Base-by-base conservation (phyloP, 2,888 invertebrate genomes). In the Dicranocentrus wangi region DNA sequence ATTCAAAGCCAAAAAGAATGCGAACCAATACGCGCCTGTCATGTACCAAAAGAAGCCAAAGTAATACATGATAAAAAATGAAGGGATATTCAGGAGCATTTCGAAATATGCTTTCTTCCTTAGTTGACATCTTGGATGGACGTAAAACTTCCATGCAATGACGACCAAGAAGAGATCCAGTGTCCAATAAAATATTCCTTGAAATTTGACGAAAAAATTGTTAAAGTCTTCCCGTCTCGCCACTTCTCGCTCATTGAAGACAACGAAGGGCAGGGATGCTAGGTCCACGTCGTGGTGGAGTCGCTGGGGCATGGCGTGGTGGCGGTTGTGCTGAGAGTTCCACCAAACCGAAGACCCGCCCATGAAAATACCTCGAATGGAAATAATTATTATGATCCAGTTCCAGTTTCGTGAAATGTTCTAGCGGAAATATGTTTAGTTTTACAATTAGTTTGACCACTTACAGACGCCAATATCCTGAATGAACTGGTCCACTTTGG, bases 111-210 rank as follows among this genome's bases (percentile, higher is more conserved):
- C 55, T 10, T 25, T 65, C 19, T 72, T 79, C 47, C 32, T 55
- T 1, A 79, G 17, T 53, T 63, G 69, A 17, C 25, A 63, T 2
- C 53, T 39, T 0, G 78, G 78, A 42, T 78, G 78, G 27, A 78
- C 21, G 13, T 60, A 28, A 32, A 72, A 60, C 27, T 32, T 55
- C 79, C 79, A 51, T 8, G 51, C 51, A n/a, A 51, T 10, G 7
- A n/a, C 51, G n/a, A n/a, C 51, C 7, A n/a, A 3, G 51, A n/a
- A 51, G 10, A 10, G 51, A n/a, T 51, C 51, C 7, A 51, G 10
- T 51, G 51, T 39, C 51, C 51, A 51, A n/a, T 51, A 51, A 8
- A 51, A 17, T 8, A 51, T 13, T 8, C n/a, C 51, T 10, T 51
- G 51, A n/a, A 13, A 51, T 51, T 51, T 51, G 3, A 51, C n/a